These are phyloP conservation scores for Heliothis peltigera DNA, from an alignment of 2,888 invertebrate genomes.

Conservation along the genomic window DNA sequence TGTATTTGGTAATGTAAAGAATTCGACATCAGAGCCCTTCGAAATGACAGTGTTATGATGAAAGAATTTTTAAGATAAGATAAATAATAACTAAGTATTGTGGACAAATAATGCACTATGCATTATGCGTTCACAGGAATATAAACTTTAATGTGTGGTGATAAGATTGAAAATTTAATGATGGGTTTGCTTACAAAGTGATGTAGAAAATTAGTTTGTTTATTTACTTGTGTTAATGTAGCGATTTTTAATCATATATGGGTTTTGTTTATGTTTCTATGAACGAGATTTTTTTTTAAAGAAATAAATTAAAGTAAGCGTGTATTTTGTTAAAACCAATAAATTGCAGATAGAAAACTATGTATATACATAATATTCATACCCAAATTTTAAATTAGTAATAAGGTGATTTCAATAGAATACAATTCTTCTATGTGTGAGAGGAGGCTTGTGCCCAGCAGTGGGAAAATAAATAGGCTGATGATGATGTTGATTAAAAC, in stretches of 20 bases:
- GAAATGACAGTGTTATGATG: constrained; percentile 58
- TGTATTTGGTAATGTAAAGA: constrained; percentile 28
- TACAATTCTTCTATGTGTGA: no score
- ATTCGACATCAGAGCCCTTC: constrained; percentile 35
- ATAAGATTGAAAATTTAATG: constrained; percentile 3
- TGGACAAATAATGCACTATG: constrained; percentile 15
- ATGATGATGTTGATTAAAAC: no score
- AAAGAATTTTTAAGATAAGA: constrained; percentile 54
- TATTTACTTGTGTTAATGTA: not conserved
- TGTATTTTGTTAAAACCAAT: no score
- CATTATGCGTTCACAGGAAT: constrained; percentile 3
- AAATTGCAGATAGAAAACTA: no score
- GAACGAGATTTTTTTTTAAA: no score
- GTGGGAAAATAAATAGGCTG: no score
- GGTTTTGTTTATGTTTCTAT: not conserved
- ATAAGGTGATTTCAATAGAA: no score
- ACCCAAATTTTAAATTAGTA: no score
- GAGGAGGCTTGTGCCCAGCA: no score
- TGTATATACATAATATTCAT: no score
- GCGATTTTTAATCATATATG: not conserved
- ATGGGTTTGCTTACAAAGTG: not conserved
- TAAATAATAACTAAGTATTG: constrained; percentile 12
- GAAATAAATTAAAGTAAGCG: no score
- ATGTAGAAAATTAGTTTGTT: constrained; percentile 1
- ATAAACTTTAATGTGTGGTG: not conserved